Conservation (phyloP, 2,113 vertebrate species). For the Rostratula benghalensis region DNA sequence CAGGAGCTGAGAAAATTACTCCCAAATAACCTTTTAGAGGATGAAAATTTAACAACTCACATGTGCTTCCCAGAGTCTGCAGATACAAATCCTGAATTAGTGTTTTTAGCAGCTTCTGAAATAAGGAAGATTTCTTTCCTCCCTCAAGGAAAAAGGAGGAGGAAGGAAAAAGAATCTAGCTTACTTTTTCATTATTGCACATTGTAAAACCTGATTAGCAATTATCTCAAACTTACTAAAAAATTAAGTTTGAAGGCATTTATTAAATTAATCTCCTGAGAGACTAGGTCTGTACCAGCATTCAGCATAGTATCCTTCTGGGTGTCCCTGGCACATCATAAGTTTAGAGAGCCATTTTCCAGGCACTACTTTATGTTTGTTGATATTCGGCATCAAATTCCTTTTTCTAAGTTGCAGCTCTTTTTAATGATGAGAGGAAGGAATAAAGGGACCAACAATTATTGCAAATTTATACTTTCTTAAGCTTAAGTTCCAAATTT, state of each 20-base stretch:
- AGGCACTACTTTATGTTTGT: neutral
- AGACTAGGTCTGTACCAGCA: neutral
- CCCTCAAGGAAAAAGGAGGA: neutral
- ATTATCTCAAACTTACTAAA: neutral
- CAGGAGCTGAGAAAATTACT: neutral
- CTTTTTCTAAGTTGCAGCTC: neutral
- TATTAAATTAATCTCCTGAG: neutral
- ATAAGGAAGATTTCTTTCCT: neutral
- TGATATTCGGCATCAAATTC: neutral
- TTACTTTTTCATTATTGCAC: neutral
- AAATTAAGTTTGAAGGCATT: neutral
- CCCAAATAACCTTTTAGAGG: neutral
- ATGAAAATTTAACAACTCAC: neutral
- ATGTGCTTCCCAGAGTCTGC: neutral
- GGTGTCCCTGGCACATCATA: neutral
- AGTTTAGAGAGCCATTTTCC: neutral
- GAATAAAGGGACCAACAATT: neutral
- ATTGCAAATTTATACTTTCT: neutral
- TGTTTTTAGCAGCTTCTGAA: neutral
- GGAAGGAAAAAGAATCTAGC: neutral
- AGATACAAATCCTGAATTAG: neutral
- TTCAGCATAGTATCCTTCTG: neutral
- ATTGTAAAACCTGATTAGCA: neutral
- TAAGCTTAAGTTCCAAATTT: neutral
- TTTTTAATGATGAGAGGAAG: neutral